phyloP scores from a whole-genome alignment of 1,140 invertebrate genomes.

The Caenorhabditis remanei region DNA sequence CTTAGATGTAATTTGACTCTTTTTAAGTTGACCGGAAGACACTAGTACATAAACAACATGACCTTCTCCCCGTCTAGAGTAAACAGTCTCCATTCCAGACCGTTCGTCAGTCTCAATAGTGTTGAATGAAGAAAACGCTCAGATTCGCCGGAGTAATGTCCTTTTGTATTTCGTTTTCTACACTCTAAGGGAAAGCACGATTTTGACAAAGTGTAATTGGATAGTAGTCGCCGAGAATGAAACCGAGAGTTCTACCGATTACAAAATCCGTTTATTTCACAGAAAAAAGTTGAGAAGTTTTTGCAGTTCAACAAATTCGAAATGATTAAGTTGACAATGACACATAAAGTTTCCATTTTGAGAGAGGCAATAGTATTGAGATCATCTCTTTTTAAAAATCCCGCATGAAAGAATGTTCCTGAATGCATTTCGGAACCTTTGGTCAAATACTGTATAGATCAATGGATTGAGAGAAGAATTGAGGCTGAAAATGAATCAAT shows the following conservation, averaged over 20 bases:
- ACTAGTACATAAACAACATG: slow-evolving; percentile 50
- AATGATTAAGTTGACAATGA: slow-evolving; percentile 8
- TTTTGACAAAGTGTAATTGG: neutral
- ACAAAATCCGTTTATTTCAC: neutral
- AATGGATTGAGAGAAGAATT: slow-evolving; percentile 97
- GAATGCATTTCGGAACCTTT: slow-evolving; percentile 98
- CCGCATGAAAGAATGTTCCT: slow-evolving; percentile 86
- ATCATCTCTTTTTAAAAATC: slow-evolving; percentile 42
- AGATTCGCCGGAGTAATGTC: neutral
- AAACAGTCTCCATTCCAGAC: slow-evolving; percentile 31
- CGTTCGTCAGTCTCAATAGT: neutral
- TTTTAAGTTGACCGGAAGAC: slow-evolving; percentile 34
- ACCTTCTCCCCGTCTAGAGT: slow-evolving; percentile 9
- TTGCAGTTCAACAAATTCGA: slow-evolving; percentile 1
- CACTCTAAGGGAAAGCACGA: neutral
- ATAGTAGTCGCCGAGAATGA: neutral
- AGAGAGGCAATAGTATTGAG: neutral
- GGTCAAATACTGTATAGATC: slow-evolving; percentile 99
- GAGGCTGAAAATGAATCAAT: slow-evolving; percentile 79
- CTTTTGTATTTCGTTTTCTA: slow-evolving; percentile 33
- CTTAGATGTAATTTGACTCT: slow-evolving; percentile 41
- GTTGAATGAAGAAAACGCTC: slow-evolving; percentile 14
- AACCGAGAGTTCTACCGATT: neutral
- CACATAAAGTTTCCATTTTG: slow-evolving; percentile 40
- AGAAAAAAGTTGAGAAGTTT: neutral